Evolutionary conservation across 1,140 invertebrate genomes (phyloP), one percentile per base, ranked within the genome.

Genomic region (Cydia splendana): DNA sequence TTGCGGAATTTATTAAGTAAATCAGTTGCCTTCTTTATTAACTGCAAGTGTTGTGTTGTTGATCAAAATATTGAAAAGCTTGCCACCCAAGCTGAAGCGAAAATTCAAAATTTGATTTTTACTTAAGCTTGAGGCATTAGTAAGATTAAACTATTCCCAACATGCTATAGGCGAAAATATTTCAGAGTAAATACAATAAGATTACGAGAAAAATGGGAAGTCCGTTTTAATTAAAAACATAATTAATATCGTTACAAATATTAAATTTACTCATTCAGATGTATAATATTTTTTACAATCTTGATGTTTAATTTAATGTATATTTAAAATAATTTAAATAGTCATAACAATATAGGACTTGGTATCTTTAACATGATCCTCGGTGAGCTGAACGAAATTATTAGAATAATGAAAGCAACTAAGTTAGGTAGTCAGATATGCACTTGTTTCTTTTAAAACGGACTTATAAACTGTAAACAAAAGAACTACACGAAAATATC

Each of bases 81-180:
- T 20, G 67, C 30, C n/a, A 71, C 67, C 67, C 34, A 71, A 71
- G 67, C 30, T 38, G n/a, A 71, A 18, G 38, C 62, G 24, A 15
- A 76, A 13, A 42, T 65, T 65, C 30, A n/a, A 15, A 65, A 75
- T 20, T 18, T 65, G 15, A 7, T 65, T 62, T 24, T 62, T 62
- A 62, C 57, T 62, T 62, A 62, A 62, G 57, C 57, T 62, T 62
- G 20, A 62, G 57, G 20, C 20, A 53, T 53, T 24, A 62, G 2
- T 62, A 24, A 24, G 20, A 24, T 62, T 2, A 20, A 24, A 62
- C 10, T 62, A 24, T 24, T 62, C 6, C 9, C 2, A 62, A 62
- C 57, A 62, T 62, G 57, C 57, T 12, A 4, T 12, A 24, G 20
- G 20, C 20, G n/a, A 48, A 62, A 62, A 24, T 62, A 62, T 24